Percentiles rank a stretch among this genome's conserved stretches.
Conservation (phyloP, 2,888 invertebrate genomes). For the Psylliodes chrysocephalus region DNA sequence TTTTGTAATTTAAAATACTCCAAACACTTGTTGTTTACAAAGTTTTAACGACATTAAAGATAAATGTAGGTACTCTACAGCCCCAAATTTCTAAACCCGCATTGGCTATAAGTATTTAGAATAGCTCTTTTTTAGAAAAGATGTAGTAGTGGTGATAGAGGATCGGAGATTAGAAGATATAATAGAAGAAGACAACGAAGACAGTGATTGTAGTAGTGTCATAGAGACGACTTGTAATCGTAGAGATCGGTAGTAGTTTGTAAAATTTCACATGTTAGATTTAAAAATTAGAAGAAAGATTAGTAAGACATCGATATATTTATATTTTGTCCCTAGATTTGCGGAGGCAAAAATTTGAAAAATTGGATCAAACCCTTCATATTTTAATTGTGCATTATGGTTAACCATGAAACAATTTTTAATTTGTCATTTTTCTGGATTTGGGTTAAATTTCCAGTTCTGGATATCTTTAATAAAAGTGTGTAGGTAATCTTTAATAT, state of each 20-base stretch:
- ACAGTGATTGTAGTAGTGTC: slow-evolving; percentile 54
- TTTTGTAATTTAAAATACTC: no score
- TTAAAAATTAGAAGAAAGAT: slow-evolving; percentile 13
- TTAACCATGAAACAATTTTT: no score
- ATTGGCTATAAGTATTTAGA: slow-evolving; percentile 41
- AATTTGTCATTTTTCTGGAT: no score
- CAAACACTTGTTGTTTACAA: no score
- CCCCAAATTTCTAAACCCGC: background rate
- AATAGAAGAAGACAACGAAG: slow-evolving; percentile 61
- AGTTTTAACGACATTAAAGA: no score
- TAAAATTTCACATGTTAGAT: slow-evolving; percentile 8
- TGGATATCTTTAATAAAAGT: no score
- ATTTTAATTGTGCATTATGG: no score
- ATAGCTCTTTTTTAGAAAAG: slow-evolving; percentile 58
- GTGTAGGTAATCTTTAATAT: no score
- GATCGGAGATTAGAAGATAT: slow-evolving; percentile 60
- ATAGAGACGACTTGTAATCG: slow-evolving; percentile 38
- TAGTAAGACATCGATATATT: background rate
- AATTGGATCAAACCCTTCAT: slow-evolving; percentile 18
- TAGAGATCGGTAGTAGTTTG: slow-evolving; percentile 37
- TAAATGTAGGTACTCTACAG: background rate
- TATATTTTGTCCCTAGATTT: background rate
- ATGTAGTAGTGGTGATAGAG: slow-evolving; percentile 59
- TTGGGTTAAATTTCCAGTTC: no score
- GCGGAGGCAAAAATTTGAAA: background rate